Conservation (phyloP, 2,888 invertebrate genomes). For the Sclerodermus sp. region DNA sequence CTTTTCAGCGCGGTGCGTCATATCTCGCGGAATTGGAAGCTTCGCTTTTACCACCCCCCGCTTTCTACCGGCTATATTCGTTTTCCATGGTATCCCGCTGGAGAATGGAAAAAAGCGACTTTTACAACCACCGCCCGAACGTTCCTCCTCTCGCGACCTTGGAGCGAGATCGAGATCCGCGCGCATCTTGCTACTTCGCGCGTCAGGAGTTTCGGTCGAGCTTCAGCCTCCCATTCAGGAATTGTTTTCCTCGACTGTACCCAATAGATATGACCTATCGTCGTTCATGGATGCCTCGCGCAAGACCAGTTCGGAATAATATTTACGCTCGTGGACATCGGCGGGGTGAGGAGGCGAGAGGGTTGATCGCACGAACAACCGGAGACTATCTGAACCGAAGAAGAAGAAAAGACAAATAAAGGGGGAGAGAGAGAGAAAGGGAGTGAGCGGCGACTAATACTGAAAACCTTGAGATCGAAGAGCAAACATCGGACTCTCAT, state of each 20-base stretch:
- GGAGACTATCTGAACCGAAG: too few relatives aligned
- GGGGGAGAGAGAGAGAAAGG: constrained; percentile 1
- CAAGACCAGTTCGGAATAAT: constrained; percentile 9
- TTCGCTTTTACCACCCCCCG: too few relatives aligned
- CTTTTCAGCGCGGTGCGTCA: too few relatives aligned
- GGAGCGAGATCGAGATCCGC: background rate
- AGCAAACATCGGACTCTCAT: constrained; percentile 21
- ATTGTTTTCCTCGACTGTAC: background rate
- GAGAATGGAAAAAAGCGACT: too few relatives aligned
- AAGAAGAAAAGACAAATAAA: background rate
- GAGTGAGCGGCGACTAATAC: constrained; percentile 7
- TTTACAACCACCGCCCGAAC: too few relatives aligned
- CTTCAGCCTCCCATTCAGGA: background rate
- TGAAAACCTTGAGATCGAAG: constrained; percentile 23
- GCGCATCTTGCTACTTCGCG: too few relatives aligned
- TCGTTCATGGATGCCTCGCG: constrained; percentile 17
- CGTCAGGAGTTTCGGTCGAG: too few relatives aligned
- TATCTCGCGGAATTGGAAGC: too few relatives aligned
- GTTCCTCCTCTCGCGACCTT: too few relatives aligned
- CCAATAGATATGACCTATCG: constrained; percentile 12
- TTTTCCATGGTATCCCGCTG: too few relatives aligned
- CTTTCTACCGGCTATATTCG: too few relatives aligned
- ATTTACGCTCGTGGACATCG: constrained; percentile 1
- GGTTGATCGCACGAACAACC: background rate
- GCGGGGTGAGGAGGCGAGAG: background rate